Evolutionary conservation across 2,113 vertebrate species (phyloP).

Genomic region (Cyanoramphus novaezelandiae): DNA sequence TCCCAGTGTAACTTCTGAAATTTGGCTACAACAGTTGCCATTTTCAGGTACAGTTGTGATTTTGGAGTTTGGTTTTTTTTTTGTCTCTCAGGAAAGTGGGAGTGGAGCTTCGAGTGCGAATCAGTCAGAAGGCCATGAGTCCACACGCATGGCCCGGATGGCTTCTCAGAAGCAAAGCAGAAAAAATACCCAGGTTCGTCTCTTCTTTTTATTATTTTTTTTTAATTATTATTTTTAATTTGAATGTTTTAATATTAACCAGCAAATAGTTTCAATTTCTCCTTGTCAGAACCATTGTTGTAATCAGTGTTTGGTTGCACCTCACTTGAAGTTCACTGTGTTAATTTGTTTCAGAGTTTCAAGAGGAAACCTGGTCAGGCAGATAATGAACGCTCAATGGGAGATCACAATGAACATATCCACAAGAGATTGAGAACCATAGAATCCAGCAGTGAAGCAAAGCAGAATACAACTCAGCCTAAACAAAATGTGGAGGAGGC

Average conservation of each 20-base stretch:
- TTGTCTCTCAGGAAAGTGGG: slow-evolving; percentile 83
- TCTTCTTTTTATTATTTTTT: background rate
- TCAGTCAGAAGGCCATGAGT: slow-evolving; percentile 92
- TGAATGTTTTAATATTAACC: background rate
- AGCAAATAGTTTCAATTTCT: background rate
- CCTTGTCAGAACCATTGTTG: background rate
- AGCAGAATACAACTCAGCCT: slow-evolving; percentile 35
- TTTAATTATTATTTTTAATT: background rate
- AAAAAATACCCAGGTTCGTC: slow-evolving; percentile 85
- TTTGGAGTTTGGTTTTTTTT: background rate
- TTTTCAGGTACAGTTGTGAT: background rate
- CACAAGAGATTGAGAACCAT: slow-evolving; percentile 88
- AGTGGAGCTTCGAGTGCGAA: slow-evolving; percentile 90
- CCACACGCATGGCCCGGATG: slow-evolving; percentile 83
- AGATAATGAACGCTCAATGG: slow-evolving; percentile 86
- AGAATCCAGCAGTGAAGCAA: slow-evolving; percentile 69
- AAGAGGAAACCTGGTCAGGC: slow-evolving; percentile 93
- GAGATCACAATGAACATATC: slow-evolving; percentile 83
- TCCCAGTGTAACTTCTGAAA: background rate
- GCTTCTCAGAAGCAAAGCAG: slow-evolving; percentile 82
- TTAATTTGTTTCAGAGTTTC: slow-evolving; percentile 80
- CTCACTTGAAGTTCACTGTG: background rate
- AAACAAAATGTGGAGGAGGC: slow-evolving; percentile 75
- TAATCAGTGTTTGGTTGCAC: background rate
- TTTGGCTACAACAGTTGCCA: background rate